Evolutionary conservation across 1,140 invertebrate species (phyloP), one percentile per base, ranked within the genome.

Genomic region (Nephotettix cincticeps): DNA sequence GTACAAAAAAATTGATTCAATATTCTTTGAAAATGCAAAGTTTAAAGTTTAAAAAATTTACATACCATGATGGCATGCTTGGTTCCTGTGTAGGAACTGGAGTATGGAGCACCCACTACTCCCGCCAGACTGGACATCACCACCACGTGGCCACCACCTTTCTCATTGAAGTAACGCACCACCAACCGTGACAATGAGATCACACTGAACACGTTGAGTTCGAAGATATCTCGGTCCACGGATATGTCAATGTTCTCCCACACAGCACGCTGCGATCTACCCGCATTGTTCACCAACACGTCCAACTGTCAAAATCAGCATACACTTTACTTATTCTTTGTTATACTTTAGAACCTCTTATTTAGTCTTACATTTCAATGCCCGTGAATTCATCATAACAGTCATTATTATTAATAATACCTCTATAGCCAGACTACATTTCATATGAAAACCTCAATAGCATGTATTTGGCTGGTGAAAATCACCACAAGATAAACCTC

Each of bases 11-110:
- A n/a, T n/a, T n/a, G n/a, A n/a, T n/a, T n/a, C n/a, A n/a, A n/a
- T n/a, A n/a, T n/a, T n/a, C n/a, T n/a, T n/a, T n/a, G n/a, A n/a
- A n/a, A n/a, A n/a, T n/a, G n/a, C n/a, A n/a, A n/a, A n/a, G n/a
- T n/a, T n/a, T n/a, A n/a, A n/a, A n/a, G n/a, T n/a, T n/a, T n/a
- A n/a, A n/a, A n/a, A n/a, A n/a, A n/a, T 11, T 11, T 61, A 79
- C 81, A 82, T 82, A 93, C 93, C 77, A 95, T 91, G 47, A 96
- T 76, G 0, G 93, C 92, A 81, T 92, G 88, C 81, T 96, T 96
- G 0, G 90, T 84, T 17, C 84, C 93, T 65, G 88, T 90, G 78
- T 96, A 96, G 0, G 89, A 88, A 19, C 84, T 89, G 3, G 92
- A 94, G 80, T 84, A 89, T 47, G 93, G 91, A 13, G 85, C 85